A percentile compares a stretch with the other conserved stretches of the same genome.
phyloP scores from a whole-genome alignment of 2,113 vertebrate species.

The Aegithalos caudatus region DNA sequence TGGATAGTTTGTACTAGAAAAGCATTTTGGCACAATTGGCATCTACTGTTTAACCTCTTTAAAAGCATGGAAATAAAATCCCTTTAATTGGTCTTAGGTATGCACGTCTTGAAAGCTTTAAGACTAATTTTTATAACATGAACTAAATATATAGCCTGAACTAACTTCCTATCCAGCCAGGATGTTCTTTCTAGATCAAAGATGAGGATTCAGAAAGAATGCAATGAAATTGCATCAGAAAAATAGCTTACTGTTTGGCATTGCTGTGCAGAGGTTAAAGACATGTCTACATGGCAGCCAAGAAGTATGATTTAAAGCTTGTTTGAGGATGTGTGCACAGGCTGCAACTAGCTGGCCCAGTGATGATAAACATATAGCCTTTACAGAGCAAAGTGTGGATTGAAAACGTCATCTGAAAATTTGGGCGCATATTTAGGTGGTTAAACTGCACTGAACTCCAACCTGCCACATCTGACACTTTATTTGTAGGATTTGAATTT shows the following conservation, averaged over 20 bases:
- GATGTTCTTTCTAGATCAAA: constrained; percentile 5
- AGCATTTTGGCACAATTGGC: constrained; percentile 14
- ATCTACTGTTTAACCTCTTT: constrained; percentile 9
- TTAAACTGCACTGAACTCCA: not conserved
- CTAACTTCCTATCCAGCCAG: not conserved
- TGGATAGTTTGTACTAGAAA: constrained; percentile 2
- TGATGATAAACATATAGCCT: not conserved
- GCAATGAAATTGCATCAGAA: not conserved
- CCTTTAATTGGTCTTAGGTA: not conserved
- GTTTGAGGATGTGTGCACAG: not conserved
- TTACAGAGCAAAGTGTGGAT: not conserved
- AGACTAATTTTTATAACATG: not conserved
- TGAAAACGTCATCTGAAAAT: not conserved
- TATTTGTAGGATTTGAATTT: not conserved
- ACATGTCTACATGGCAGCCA: not conserved
- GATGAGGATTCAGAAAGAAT: not conserved
- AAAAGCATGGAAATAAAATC: not conserved
- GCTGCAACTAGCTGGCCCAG: not conserved
- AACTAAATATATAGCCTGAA: not conserved
- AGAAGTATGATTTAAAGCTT: not conserved
- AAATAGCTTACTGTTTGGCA: not conserved
- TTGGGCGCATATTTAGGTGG: not conserved
- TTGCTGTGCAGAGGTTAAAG: not conserved
- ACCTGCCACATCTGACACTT: not conserved
- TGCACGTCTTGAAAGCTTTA: not conserved